phyloP scores from a whole-genome alignment of 2,888 invertebrate species.

The Malthinus seriepunctatus region DNA sequence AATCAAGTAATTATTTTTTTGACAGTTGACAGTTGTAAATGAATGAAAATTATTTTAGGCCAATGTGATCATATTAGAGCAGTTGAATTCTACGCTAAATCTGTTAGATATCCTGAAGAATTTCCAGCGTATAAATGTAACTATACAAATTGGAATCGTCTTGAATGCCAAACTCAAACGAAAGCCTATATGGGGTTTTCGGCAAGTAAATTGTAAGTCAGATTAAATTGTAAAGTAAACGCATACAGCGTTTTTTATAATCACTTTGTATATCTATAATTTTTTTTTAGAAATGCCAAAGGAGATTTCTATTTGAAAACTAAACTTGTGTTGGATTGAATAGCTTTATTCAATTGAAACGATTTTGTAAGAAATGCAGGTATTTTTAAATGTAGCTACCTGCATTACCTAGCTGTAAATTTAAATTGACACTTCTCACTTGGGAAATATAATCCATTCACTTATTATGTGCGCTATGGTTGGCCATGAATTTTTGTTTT shows the following conservation, averaged over 20 bases:
- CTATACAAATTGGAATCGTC: neutral
- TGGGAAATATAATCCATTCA: too few species aligned
- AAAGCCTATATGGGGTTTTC: neutral
- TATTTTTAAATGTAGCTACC: too few species aligned
- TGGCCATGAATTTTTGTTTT: too few species aligned
- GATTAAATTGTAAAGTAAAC: neutral
- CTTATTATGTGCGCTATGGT: too few species aligned
- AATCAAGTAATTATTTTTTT: too few species aligned
- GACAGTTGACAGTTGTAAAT: neutral
- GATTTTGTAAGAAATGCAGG: too few species aligned
- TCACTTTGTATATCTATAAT: neutral
- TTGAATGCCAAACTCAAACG: neutral
- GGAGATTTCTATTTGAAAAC: too few species aligned
- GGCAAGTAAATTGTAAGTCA: neutral
- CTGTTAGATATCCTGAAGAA: constrained; percentile 65
- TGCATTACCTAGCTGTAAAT: too few species aligned
- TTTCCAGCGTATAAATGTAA: constrained; percentile 70
- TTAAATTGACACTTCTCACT: too few species aligned
- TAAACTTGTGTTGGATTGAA: too few species aligned
- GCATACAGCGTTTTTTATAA: too few species aligned
- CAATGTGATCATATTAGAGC: constrained; percentile 79
- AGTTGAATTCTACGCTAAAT: constrained; percentile 76
- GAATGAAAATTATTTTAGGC: constrained; percentile 54
- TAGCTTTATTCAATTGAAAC: too few species aligned
- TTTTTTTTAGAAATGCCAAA: neutral